A percentile compares a stretch with the other conserved stretches of the same genome.
Evolutionary conservation across 2,888 invertebrate genomes (phyloP).

Genomic region (Ypsolopha sequella): DNA sequence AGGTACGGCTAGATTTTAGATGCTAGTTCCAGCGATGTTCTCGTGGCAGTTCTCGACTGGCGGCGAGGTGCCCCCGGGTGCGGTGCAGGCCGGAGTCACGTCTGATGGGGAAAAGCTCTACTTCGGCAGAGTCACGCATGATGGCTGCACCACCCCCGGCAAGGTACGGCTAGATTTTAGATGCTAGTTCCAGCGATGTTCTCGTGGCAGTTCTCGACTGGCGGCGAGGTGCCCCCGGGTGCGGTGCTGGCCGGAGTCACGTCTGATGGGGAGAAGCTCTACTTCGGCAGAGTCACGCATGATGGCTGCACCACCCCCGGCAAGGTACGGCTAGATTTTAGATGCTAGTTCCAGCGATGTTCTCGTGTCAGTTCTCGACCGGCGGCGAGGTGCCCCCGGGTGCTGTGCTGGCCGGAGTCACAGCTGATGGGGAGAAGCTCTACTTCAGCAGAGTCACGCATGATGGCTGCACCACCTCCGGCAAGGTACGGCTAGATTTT

Average conservation of each 20-base stretch:
- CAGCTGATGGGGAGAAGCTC: conserved; percentile 74
- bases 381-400: conserved; percentile 74
- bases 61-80: conserved; percentile 74
- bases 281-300: conserved; percentile 75
- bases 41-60: conserved; percentile 74
- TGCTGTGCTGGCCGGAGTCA: conserved; percentile 75
- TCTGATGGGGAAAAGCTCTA: conserved; percentile 76
- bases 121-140: conserved; percentile 75
- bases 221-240: conserved; percentile 73
- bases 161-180: too few species aligned
- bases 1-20: too few species aligned
- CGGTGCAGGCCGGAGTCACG: conserved; percentile 75
- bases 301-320: conserved; percentile 78
- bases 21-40: conserved; percentile 73
- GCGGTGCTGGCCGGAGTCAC: conserved; percentile 76
- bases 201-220: conserved; percentile 73
- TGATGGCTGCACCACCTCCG: conserved; percentile 76
- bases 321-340: conserved; percentile 72
- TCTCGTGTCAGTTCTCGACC: conserved; percentile 74
- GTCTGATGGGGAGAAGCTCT: conserved; percentile 75
- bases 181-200: conserved; percentile 74
- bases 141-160: conserved; percentile 77
- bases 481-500: conserved; percentile 71
- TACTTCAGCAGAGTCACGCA: conserved; percentile 77
- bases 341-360: conserved; percentile 73